A percentile compares a stretch with the other conserved stretches of the same genome.
Evolutionary conservation across 1,140 invertebrate genomes (phyloP).

Genomic region (Formica exsecta): DNA sequence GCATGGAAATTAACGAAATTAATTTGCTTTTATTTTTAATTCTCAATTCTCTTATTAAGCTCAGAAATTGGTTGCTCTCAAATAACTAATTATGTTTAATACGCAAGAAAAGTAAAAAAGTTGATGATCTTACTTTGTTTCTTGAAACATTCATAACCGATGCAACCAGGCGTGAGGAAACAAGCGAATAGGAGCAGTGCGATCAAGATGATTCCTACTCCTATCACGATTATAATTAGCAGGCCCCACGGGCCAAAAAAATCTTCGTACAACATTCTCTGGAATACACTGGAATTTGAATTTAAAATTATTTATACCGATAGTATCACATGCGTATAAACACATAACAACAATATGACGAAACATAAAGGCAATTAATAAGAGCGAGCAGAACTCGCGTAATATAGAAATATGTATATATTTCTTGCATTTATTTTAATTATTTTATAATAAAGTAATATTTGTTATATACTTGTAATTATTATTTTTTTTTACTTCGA

Average conservation of each 20-base stretch:
- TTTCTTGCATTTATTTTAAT: slow-evolving; percentile 12
- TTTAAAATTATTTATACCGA: slow-evolving; percentile 38
- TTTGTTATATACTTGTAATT: not conserved
- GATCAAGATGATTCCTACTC: slow-evolving; percentile 78
- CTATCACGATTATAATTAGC: slow-evolving; percentile 81
- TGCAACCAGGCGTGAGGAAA: slow-evolving; percentile 85
- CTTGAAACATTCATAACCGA: slow-evolving; percentile 83
- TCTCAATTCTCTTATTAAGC: not conserved
- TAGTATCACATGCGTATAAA: not conserved
- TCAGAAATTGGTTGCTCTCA: not conserved
- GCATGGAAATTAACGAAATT: not conserved
- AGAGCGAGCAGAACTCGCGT: not conserved
- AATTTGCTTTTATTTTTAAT: slow-evolving; percentile 9
- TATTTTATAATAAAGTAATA: not conserved
- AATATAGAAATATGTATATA: not conserved
- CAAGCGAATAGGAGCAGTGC: slow-evolving; percentile 84
- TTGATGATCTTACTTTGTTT: slow-evolving; percentile 80
- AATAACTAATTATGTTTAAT: not conserved
- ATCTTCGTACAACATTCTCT: slow-evolving; percentile 84
- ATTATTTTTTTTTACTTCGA: not conserved
- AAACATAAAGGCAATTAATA: not conserved
- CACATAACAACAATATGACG: not conserved
- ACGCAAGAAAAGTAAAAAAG: not conserved
- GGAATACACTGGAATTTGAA: slow-evolving; percentile 11
- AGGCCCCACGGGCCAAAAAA: slow-evolving; percentile 85